Evolutionary conservation across 2,888 invertebrate species (phyloP).

Genomic region (Athripsodes cinereus): DNA sequence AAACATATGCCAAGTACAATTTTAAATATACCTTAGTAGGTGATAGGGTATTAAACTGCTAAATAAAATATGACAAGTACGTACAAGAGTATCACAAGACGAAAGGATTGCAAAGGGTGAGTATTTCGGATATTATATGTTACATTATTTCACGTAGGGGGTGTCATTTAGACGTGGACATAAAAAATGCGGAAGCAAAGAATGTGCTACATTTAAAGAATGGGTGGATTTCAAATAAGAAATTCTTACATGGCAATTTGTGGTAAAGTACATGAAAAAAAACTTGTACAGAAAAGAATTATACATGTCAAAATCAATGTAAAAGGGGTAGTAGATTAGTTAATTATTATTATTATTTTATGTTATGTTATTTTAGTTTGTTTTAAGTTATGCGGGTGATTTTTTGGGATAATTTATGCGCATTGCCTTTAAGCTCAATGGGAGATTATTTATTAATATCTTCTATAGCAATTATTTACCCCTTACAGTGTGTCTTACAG

Average conservation of each 20-base stretch:
- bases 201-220: conserved; percentile 8
- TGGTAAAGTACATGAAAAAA: not conserved
- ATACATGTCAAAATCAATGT: not conserved
- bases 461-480: not conserved
- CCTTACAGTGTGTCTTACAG: not conserved
- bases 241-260: conserved; percentile 17
- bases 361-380: conserved; percentile 13
- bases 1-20: too few species aligned
- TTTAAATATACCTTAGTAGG: too few species aligned
- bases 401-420: conserved; percentile 13
- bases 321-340: not conserved
- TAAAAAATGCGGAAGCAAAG: conserved; percentile 17
- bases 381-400: conserved; percentile 17
- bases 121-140: not conserved
- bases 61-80: not conserved
- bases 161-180: not conserved
- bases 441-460: not conserved
- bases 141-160: not conserved
- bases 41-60: not conserved
- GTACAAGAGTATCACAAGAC: not conserved
- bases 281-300: not conserved
- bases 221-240: conserved; percentile 13
- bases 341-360: conserved; percentile 3
- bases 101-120: not conserved
- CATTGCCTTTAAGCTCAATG: conserved; percentile 1